Conservation (phyloP, 2,797 vertebrate genomes). For the Forpus xanthops region DNA sequence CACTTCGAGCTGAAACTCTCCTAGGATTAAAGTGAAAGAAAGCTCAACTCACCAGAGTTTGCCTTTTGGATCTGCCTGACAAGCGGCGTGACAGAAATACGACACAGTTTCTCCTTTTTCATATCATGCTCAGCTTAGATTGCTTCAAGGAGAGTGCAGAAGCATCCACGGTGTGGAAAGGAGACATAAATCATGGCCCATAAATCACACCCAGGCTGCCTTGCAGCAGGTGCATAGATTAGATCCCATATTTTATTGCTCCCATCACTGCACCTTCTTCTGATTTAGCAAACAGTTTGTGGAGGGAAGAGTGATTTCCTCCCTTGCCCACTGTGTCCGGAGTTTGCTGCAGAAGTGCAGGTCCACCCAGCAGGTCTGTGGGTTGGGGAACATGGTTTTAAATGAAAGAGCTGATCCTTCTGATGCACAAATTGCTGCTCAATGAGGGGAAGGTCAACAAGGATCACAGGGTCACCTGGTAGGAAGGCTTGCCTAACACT, state of each 20-base stretch:
- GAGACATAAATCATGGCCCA: not conserved
- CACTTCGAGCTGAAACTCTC: not conserved
- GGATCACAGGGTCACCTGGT: not conserved
- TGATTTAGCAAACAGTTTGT: not conserved
- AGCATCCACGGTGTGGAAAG: not conserved
- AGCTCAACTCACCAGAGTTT: not conserved
- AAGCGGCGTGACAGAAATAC: conserved; percentile 6
- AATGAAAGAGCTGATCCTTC: not conserved
- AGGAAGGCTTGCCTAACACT: not conserved
- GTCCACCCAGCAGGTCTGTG: not conserved
- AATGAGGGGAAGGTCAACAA: not conserved
- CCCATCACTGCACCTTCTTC: not conserved
- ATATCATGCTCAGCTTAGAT: not conserved
- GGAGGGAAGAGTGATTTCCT: not conserved
- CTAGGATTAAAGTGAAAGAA: not conserved
- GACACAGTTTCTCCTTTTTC: not conserved
- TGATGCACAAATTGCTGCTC: too few relatives aligned
- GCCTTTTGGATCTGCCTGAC: not conserved
- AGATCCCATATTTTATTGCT: not conserved
- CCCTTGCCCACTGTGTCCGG: not conserved
- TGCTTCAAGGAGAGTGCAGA: not conserved
- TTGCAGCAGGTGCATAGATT: not conserved
- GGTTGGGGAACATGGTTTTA: not conserved
- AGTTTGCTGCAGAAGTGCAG: not conserved
- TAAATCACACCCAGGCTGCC: conserved; percentile 29